Base-by-base conservation (phyloP, 2,888 invertebrate genomes). In the Carcina quercana region DNA sequence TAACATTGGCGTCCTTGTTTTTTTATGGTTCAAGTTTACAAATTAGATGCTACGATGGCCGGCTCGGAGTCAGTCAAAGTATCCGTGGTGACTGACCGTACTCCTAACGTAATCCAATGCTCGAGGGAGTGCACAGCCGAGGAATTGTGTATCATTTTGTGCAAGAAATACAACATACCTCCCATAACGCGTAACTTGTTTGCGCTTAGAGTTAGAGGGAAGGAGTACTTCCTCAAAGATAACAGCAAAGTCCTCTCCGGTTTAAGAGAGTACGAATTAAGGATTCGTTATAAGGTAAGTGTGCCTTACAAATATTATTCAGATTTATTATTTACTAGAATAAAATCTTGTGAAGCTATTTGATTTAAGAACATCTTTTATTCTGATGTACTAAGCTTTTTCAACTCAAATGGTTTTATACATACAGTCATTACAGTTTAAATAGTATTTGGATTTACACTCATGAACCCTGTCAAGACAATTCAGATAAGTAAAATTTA, bases 151-250 rank as follows among this genome's bases (percentile, higher is more conserved):
- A 86, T 88, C 45, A 65, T 86, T 58, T 75, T 93, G 41, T 93
- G 93, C 55, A 90, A 90, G 63, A 79, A 86, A 42, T 79, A 92
- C 43, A 86, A 87, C 7, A 93, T 96, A 58, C 88, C 91, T 32
- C 93, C 94, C 3, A 78, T 92, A 15, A 89, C 91, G 24, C 85
- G 93, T 38, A 89, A 93, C 51, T 76, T 96, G 29, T 96, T 95
- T 79, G 91, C 91, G 10, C 69, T 96, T 26, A 85, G 92, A 53
- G 83, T 89, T 45, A 86, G 85, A 50, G 86, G 87, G 24, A 86
- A 86, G 34, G 86, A 87, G 47, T 79, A 88, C 48, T 95, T 93
- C 89, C 85, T 91, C 32, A 87, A 89, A 54, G 87, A 91, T 38
- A 88, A 89, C 46, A 58, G 63, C 30, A 68, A 64, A 50, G 79